Base-by-base conservation (phyloP, 2,797 vertebrate species). In the Enteromius fasciolatus region DNA sequence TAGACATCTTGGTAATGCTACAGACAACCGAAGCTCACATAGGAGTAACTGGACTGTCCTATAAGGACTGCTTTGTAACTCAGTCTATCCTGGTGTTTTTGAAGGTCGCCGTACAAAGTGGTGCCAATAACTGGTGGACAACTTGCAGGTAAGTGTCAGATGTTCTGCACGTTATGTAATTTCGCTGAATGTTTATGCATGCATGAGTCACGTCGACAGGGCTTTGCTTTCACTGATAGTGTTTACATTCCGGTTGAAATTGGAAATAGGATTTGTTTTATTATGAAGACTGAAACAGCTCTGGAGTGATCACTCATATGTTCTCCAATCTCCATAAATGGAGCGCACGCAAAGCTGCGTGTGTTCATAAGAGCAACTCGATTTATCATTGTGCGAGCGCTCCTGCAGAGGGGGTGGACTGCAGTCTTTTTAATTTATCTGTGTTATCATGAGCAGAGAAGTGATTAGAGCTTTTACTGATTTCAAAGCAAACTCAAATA, bases 101-200 rank as follows among this genome's bases (percentile, higher is more conserved):
- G 18, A 92, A 98, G 97, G 89, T 96, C 94, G 44, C 96, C 96
- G 0, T 98, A 98, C 93, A 93, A 94, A 92, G 94, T 98, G 88
- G 93, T 97, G 83, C 95, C 96, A 0, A 90, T 96, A 85, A 86
- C 91, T 31, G 88, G 94, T 78, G 95, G 93, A 89, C 96, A 95
- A 57, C 92, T 95, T 7, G 93, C 95, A 84, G 96, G 97, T 98
- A 94, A 93, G 92, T 89, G 64, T 67, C 54, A 20, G 66, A 46
- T 64, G 39, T 50, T 31, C 9, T 52, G 54, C n/a, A 25, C 46
- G 20, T 31, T 73, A 66, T 57, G 44, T 28, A 3, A 20, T 64
- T 64, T 36, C 3, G 52, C 48, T 54, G n/a, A 54, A 61, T 76
- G 23, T 63, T 76, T 76, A 50, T 36, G 44, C 5, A 12, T 80